Conservation (phyloP, 2,113 vertebrate species). For the Melanostigma gelatinosum region DNA sequence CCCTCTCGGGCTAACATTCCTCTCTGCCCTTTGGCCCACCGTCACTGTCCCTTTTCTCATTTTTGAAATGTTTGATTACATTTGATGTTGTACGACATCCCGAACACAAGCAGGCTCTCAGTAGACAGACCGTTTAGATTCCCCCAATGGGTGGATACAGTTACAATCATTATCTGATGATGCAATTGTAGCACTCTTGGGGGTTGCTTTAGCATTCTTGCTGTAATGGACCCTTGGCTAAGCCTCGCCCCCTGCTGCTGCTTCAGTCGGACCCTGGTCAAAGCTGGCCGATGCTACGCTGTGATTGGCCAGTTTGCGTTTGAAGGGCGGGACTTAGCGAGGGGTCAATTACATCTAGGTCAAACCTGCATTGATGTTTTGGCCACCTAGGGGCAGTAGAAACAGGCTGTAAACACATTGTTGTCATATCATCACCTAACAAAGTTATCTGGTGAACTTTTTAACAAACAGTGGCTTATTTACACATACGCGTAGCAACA, state of each 20-base stretch:
- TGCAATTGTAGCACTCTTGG: background rate
- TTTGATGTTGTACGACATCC: conserved; percentile 5
- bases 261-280: no score
- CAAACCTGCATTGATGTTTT: no score
- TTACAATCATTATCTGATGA: background rate
- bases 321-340: no score
- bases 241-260: background rate
- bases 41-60: background rate
- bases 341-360: no score
- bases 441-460: no score
- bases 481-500: no score
- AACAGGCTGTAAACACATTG: no score
- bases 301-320: no score
- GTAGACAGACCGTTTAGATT: background rate
- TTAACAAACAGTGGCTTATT: no score
- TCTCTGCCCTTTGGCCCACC: background rate
- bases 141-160: background rate
- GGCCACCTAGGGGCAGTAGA: no score
- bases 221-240: conserved; percentile 7
- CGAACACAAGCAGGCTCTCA: background rate
- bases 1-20: conserved; percentile 9
- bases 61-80: conserved; percentile 13
- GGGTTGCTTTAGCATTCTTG: background rate
- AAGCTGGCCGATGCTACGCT: no score
- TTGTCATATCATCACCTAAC: no score